Evolutionary conservation across 23 tunicate genomes (phyloP), one percentile per base, ranked within the genome.

Genomic region (Oikopleura albicans): DNA sequence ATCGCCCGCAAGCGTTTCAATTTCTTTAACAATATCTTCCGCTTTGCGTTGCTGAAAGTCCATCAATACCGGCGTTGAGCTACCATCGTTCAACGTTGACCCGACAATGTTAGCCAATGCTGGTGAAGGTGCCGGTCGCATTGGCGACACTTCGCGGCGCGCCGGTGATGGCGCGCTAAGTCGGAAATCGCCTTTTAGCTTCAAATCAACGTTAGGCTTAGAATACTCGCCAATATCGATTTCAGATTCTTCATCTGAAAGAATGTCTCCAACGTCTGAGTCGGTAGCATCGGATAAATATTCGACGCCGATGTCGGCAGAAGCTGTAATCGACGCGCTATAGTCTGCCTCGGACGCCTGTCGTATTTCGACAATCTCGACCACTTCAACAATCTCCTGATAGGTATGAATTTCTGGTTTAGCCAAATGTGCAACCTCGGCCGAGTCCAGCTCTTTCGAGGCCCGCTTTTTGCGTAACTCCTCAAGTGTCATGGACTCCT

Each of bases 381-480:
- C 35, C 28, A 71, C 31, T 71, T 71, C 79, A 29, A 71, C 37
- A 71, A 71, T 71, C 37, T 71, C 79, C 31, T 71, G 79, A 31
- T 71, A 71, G 31, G 79, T 71, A 71, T 71, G 79, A 71, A 71
- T 12, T 71, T 71, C 79, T 16, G 79, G 79, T 71, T 71, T 31
- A 16, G 28, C 31, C 36, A 29, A 16, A 22, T 16, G 36, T 12
- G 35, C 79, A 27, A 71, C 33, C 4, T 71, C 79, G 37, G 31
- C 31, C 27, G 79, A 71, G 4, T 16, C 79, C 37, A 71, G 35
- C 31, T 71, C 79, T 29, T 12, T 71, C 37, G 79, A 71, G 31
- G 79, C 79, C 37, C 79, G 79, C 4, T 71, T 16, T 12, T 71
- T 16, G 27, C 79, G 27, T 22, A 49, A 49, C 12, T 12, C 63